Percentiles rank a stretch among this genome's conserved stretches.
Evolutionary conservation across 2,113 vertebrate species (phyloP).

Genomic region (Malaclemys terrapin): DNA sequence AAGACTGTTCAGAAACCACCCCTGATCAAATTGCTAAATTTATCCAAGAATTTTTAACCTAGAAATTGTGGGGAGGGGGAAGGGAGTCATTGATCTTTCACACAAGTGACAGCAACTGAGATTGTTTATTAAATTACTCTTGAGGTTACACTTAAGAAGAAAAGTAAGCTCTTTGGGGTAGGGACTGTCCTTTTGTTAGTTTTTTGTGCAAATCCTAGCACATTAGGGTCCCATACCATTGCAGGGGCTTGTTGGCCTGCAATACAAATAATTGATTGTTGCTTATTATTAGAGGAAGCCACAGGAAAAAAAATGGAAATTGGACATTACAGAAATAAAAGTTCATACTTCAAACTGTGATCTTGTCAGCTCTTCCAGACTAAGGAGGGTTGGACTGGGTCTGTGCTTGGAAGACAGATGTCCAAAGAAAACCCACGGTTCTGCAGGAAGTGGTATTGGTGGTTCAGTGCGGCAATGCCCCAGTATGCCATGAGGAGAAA

Average conservation of each 20-base stretch:
- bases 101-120: background rate
- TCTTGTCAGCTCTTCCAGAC: background rate
- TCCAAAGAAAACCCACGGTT: background rate
- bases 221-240: background rate
- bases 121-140: conserved; percentile 8
- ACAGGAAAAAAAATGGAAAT: background rate
- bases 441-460: background rate
- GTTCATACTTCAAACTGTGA: background rate
- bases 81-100: background rate
- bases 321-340: background rate
- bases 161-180: background rate
- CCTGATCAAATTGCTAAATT: background rate
- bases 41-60: background rate
- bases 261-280: background rate
- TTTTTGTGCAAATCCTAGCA: background rate
- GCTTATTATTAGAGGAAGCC: background rate
- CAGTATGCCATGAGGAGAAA: background rate
- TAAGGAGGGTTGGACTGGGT: background rate
- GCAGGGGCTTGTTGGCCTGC: background rate
- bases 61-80: background rate
- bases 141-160: background rate
- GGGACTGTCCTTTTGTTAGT: background rate
- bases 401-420: background rate
- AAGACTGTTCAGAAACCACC: background rate
- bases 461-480: background rate